Evolutionary conservation across 2,797 vertebrate genomes (phyloP), one percentile per base, ranked within the genome.

Genomic region (Esox masquinongy): DNA sequence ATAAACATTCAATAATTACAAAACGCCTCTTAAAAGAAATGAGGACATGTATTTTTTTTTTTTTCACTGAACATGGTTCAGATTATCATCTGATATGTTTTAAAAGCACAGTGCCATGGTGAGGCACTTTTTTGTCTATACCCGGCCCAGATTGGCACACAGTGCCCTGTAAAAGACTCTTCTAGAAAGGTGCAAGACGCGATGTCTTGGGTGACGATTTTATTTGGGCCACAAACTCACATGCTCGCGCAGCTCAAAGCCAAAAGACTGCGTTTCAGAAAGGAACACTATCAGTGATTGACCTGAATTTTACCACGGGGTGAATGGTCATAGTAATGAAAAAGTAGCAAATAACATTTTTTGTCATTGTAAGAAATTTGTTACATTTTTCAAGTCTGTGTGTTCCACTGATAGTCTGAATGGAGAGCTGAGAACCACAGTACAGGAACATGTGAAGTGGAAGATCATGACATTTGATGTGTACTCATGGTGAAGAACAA

Each of bases 1-100:
- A 63, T 59, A 75, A 78, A 73, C 34, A 74, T 68, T 26, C 74
- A 5, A 76, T 12, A 78, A 66, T 78, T 88, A 9, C 31, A 43
- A 68, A 68, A 9, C 36, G 39, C 3, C 22, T 49, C 22, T 63
- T 74, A 74, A 72, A 69, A 82, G 19, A 77, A 78, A 76, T 86
- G 73, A 81, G 74, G 39, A 84, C 49, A 49, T 88, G 6, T 11
- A 47, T 47, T 12, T 47, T 1, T 16, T 77, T 70, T 64, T 50
- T 5, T 73, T 92, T 92, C 88, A 91, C 92, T 95, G 93, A 95
- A 95, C 93, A 94, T 67, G 93, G 93, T 95, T 95, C 95, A 95
- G 93, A 95, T 94, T 93, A 95, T 93, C 68, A 89, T 92, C 89
- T 92, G 94, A 91, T 94, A 91, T 92, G 89, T 92, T 47, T 93